Base-by-base conservation (phyloP, 2,113 vertebrate genomes). In the Athene cunicularia region DNA sequence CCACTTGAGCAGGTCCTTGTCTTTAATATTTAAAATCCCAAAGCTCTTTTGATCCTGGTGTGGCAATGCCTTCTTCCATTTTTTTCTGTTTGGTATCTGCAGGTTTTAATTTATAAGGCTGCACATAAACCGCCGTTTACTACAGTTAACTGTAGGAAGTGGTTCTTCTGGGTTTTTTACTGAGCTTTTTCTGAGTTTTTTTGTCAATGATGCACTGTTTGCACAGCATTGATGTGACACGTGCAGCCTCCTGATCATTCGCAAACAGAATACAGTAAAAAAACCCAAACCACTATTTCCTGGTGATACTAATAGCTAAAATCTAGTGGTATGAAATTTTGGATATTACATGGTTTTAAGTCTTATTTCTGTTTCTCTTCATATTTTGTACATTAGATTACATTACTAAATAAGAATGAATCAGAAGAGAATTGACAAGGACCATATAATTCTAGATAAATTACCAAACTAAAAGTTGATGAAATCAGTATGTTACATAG, bases 181-280 rank as follows among this genome's bases (percentile, higher is more conserved):
- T 43, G 17, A 43, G 43, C 17, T 18, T 45, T 45, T 33, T 56
- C 52, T 33, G 27, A 11, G 37, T 37, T 56, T 24, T 24, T 7
- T 30, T 52, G 75, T 39, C 41, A 22, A 8, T 5, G n/a, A 12
- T 17, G 27, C 23, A 6, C 9, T 24, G 28, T 47, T 79, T 62
- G 41, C 27, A 26, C 23, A 79, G 52, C n/a, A 6, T 3, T 37
- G 43, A 8, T 0, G 0, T 4, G 15, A 52, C 21, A 43, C 76
- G 56, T 50, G n/a, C 62, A 72, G 28, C 43, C 20, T 77, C 59
- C 33, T 37, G 33, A 66, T 19, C 45, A 17, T 19, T 24, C 76
- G 27, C 33, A 60, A 72, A 19, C 13, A 73, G 24, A 77, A 67
- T 8, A 41, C 14, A 6, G 8, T 28, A 7, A 82, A 64, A 47